Percentiles rank a stretch among this genome's conserved stretches.
Evolutionary conservation across 1,140 invertebrate genomes (phyloP).

Genomic region (Dysdera silvatica): DNA sequence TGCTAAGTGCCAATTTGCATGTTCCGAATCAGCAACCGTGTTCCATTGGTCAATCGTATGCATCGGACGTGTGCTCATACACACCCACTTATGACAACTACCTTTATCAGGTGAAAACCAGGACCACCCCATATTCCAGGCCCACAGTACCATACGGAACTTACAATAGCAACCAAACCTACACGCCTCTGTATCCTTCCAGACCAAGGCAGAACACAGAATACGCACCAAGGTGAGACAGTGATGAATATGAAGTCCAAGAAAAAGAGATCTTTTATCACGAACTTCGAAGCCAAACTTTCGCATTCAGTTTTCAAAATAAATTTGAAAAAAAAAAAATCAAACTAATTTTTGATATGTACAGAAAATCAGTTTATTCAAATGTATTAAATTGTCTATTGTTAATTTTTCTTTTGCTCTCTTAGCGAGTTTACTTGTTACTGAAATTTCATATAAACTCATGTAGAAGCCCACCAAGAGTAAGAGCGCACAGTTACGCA

Average conservation of each 20-base stretch:
- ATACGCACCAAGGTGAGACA: constrained; percentile 38
- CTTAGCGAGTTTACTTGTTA: too few species aligned
- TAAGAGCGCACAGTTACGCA: too few species aligned
- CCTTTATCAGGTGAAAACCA: constrained; percentile 29
- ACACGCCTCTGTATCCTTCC: constrained; percentile 12
- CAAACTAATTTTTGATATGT: too few species aligned
- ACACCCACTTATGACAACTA: constrained; percentile 48
- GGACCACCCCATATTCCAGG: constrained; percentile 28
- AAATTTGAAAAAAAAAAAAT: too few species aligned
- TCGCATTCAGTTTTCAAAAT: too few species aligned
- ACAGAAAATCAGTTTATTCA: too few species aligned
- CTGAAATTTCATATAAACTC: too few species aligned
- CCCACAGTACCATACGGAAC: constrained; percentile 14
- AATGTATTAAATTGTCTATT: too few species aligned
- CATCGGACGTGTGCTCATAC: constrained; percentile 47
- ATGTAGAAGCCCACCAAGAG: too few species aligned
- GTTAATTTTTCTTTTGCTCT: too few species aligned
- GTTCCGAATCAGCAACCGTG: constrained; percentile 9
- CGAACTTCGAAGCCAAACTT: too few species aligned
- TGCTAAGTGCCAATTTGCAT: constrained; percentile 1
- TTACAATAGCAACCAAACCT: constrained; percentile 7
- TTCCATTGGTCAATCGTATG: constrained; percentile 44
- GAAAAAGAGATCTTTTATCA: too few species aligned
- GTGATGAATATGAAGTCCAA: neutral
- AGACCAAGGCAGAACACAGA: constrained; percentile 30